Percentiles rank a stretch among this genome's conserved stretches.
phyloP scores from a whole-genome alignment of 2,888 invertebrate species.

The Amitus sp. region DNA sequence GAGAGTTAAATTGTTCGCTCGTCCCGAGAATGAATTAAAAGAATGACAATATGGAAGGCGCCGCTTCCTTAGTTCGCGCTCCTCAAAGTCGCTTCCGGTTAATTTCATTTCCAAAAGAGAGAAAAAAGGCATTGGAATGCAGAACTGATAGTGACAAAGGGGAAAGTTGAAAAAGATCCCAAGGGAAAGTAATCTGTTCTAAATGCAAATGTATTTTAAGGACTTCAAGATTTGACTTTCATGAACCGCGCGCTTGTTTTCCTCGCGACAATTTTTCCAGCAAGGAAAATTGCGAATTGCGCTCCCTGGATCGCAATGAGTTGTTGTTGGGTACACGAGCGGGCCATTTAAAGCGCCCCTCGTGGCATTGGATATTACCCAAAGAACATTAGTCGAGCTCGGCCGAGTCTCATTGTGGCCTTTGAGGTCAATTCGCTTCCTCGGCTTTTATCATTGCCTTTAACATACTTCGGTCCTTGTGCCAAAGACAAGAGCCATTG shows the following conservation, averaged over 20 bases:
- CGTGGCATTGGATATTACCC: constrained; percentile 5
- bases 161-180: background rate
- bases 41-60: no score
- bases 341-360: background rate
- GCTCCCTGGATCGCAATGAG: constrained; percentile 1
- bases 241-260: background rate
- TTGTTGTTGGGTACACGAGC: constrained; percentile 1
- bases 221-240: background rate
- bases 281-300: background rate
- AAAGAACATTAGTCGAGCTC: constrained; percentile 2
- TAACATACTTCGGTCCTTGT: no score
- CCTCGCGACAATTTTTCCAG: background rate
- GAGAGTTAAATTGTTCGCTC: no score
- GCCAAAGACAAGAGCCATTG: background rate
- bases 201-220: background rate
- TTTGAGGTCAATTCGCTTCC: constrained; percentile 1
- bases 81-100: no score
- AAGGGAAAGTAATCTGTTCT: background rate
- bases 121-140: no score
- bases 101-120: no score
- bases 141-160: background rate
- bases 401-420: constrained; percentile 3
- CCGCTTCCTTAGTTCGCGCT: no score
- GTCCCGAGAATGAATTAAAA: no score
- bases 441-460: background rate